phyloP scores from a whole-genome alignment of 2,888 invertebrate genomes.

The Melinaea menophilus region DNA sequence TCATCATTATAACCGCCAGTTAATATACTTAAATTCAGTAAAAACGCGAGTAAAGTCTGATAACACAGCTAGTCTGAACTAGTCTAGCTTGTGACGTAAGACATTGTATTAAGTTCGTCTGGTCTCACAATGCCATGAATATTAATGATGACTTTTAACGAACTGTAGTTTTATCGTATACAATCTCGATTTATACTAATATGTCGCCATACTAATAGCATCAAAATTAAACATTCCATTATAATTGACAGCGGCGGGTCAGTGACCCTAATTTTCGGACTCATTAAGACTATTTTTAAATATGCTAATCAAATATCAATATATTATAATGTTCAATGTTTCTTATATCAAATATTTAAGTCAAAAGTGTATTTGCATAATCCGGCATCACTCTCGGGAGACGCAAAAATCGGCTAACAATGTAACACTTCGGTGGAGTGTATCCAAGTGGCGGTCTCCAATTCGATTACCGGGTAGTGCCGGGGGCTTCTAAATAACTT shows the following conservation, averaged over 20 bases:
- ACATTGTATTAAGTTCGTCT: slow-evolving; percentile 23
- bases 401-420: slow-evolving; percentile 71
- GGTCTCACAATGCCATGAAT: slow-evolving; percentile 30
- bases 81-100: slow-evolving; percentile 16
- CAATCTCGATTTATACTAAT: slow-evolving; percentile 22
- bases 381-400: slow-evolving; percentile 44
- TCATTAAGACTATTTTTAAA: neutral
- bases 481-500: slow-evolving; percentile 67
- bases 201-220: slow-evolving; percentile 13
- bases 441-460: slow-evolving; percentile 68
- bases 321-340: neutral
- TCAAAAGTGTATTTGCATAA: slow-evolving; percentile 55
- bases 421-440: slow-evolving; percentile 70
- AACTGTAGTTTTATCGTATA: slow-evolving; percentile 25
- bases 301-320: neutral
- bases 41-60: slow-evolving; percentile 3
- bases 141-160: slow-evolving; percentile 29
- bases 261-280: neutral
- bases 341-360: slow-evolving; percentile 15
- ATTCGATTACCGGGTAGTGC: slow-evolving; percentile 72
- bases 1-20: too few relatives aligned
- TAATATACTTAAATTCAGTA: neutral
- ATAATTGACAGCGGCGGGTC: slow-evolving; percentile 1
- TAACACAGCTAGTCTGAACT: slow-evolving; percentile 3
- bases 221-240: slow-evolving; percentile 13